A percentile compares a stretch with the other conserved stretches of the same genome.
These are phyloP conservation scores for Xiphydria camelus DNA, from an alignment of 2,888 invertebrate species.

Conservation along the genomic window DNA sequence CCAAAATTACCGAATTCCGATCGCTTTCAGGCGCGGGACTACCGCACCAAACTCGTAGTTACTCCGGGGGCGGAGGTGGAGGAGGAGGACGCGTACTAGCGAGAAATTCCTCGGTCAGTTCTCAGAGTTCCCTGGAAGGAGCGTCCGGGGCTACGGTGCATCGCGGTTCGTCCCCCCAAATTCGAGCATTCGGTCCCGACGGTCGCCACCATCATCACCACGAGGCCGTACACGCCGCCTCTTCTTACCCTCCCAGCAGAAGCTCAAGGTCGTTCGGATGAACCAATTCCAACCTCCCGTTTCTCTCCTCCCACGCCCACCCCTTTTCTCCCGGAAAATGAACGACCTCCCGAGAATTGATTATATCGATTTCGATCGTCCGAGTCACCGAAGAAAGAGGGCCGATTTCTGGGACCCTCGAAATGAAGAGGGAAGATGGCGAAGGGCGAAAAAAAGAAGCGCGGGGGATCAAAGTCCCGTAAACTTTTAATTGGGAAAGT, in stretches of 20 bases:
- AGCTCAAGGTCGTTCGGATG: slow-evolving; percentile 43
- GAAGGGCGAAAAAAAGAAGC: too few species aligned
- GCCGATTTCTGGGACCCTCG: too few species aligned
- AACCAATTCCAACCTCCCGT: too few species aligned
- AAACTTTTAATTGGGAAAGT: too few species aligned
- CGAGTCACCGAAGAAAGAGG: too few species aligned
- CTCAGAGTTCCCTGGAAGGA: slow-evolving; percentile 80
- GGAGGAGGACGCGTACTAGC: slow-evolving; percentile 59
- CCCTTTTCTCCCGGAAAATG: too few species aligned
- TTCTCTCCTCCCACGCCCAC: too few species aligned
- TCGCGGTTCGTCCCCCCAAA: slow-evolving; percentile 82
- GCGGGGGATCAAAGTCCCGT: too few species aligned
- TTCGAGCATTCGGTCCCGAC: slow-evolving; percentile 81
- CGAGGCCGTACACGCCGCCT: slow-evolving; percentile 45
- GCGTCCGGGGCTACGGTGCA: slow-evolving; percentile 63
- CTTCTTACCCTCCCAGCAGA: slow-evolving; percentile 49
- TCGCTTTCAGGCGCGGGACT: slow-evolving; percentile 21
- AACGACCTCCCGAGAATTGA: too few species aligned
- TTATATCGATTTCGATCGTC: too few species aligned
- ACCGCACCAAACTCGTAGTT: slow-evolving; percentile 69
- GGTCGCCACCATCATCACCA: slow-evolving; percentile 60
- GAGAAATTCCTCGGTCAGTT: slow-evolving; percentile 79
- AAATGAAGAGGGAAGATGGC: too few species aligned
- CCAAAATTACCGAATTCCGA: neutral
- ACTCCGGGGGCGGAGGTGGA: slow-evolving; percentile 57